A percentile compares a stretch with the other conserved stretches of the same genome.
Conservation (phyloP, 2,888 invertebrate species). For the Charanyca ferruginea region DNA sequence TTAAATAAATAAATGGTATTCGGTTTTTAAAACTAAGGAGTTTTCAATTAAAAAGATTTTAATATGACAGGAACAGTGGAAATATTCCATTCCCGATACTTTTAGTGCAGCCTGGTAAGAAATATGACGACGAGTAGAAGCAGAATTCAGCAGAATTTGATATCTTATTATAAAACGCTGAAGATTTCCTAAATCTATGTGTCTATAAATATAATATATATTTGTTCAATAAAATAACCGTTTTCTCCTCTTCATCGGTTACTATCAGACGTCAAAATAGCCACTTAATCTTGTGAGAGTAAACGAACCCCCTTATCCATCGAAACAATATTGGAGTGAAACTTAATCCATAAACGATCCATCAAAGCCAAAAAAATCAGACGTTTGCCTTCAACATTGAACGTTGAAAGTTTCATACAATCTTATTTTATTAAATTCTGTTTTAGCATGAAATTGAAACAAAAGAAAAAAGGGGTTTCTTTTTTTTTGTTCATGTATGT, state of each 20-base stretch:
- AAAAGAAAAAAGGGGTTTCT: conserved; percentile 24
- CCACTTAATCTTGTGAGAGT: conserved; percentile 61
- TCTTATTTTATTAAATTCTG: conserved; percentile 31
- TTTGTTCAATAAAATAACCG: conserved; percentile 22
- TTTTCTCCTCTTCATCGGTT: conserved; percentile 31
- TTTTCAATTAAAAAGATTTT: no score
- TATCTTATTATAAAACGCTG: not conserved
- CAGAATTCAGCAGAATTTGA: conserved; percentile 6
- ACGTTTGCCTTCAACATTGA: conserved; percentile 51
- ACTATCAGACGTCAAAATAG: conserved; percentile 58
- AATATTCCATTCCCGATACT: no score
- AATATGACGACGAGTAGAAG: conserved; percentile 19
- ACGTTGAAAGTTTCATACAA: conserved; percentile 36
- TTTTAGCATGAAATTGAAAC: conserved; percentile 47
- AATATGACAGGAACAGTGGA: no score
- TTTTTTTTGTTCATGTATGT: conserved; percentile 24
- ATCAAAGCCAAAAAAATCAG: conserved; percentile 67
- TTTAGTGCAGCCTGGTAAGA: no score
- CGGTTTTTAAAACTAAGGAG: no score
- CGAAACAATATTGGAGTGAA: conserved; percentile 67
- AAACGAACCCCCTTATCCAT: conserved; percentile 62
- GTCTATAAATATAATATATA: conserved; percentile 8
- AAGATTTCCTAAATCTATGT: conserved; percentile 31
- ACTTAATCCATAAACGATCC: conserved; percentile 67
- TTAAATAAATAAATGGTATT: no score